Evolutionary conservation across 2,113 vertebrate species (phyloP), one percentile per base, ranked within the genome.

Genomic region (Marmota monax): DNA sequence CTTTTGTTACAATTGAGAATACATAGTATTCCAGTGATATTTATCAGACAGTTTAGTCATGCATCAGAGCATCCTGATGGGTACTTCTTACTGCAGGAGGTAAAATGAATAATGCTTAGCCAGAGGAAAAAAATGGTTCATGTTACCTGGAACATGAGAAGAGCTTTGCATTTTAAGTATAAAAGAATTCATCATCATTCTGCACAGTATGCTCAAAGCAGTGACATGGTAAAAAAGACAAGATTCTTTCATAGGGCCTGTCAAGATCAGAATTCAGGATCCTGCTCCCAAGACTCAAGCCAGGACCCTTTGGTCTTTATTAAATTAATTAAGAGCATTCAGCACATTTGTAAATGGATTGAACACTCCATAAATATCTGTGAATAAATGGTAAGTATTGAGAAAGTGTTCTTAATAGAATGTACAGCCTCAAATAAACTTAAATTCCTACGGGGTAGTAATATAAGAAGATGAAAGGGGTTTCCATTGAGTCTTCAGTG

Each of bases 31-130:
- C 63, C 48, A 88, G 22, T 86, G 63, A 70, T 78, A 94, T 92
- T 96, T 95, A 77, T 65, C 65, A 74, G 48, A 45, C 7, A 82
- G 51, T 86, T 93, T 84, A 93, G 61, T 88, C 76, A 95, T 84
- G 65, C 48, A 48, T 82, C 87, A 88, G 45, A 90, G 58, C 61
- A 85, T 69, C 7, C 73, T 84, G 61, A 78, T 78, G 17, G 48
- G 17, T 63, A 69, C n/a, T 95, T 95, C 39, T 96, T 92, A 80
- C 34, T 63, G 39, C 10, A 92, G 65, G 27, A 87, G 20, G 27
- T 51, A 96, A 95, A 96, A 87, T 79, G 25, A 97, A 93, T 92
- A 84, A 78, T 48, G 22, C 77, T 94, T 45, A 92, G 32, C 42
- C 39, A 73, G 27, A 25, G 45, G 39, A 27, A 77, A 77, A 94